These are phyloP conservation scores for Caenorhabditis panamensis DNA, from an alignment of 2,888 invertebrate genomes.

Conservation along the genomic window DNA sequence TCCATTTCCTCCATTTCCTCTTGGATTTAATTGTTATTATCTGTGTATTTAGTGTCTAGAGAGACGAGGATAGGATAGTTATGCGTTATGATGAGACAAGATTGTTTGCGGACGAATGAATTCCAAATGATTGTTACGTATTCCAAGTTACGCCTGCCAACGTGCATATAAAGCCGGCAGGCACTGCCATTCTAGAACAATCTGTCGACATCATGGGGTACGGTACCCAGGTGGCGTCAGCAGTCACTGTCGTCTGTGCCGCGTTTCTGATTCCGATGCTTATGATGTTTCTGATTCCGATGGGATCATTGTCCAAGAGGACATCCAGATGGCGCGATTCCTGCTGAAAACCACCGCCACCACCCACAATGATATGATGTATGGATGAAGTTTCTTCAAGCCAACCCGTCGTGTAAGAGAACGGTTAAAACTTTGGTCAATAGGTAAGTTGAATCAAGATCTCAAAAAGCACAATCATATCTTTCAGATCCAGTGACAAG, in stretches of 20 bases:
- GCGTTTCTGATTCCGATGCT: slow-evolving; percentile 51
- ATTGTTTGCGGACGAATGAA: slow-evolving; percentile 24
- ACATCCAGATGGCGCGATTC: too few relatives aligned
- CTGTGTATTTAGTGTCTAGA: slow-evolving; percentile 52
- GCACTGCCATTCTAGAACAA: neutral
- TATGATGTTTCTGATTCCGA: too few relatives aligned
- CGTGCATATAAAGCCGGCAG: slow-evolving; percentile 29
- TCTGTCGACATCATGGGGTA: slow-evolving; percentile 21
- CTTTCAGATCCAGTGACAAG: too few relatives aligned
- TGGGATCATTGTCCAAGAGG: too few relatives aligned
- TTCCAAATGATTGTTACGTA: slow-evolving; percentile 10
- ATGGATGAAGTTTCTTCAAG: too few relatives aligned
- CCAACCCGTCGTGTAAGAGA: too few relatives aligned
- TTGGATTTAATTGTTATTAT: slow-evolving; percentile 39
- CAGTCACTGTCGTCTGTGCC: slow-evolving; percentile 44
- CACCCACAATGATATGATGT: too few relatives aligned
- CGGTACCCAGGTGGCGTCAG: slow-evolving; percentile 45
- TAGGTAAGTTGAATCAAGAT: too few relatives aligned
- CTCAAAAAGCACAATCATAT: too few relatives aligned
- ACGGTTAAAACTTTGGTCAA: too few relatives aligned
- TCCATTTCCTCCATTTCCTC: neutral
- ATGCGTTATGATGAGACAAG: slow-evolving; percentile 32
- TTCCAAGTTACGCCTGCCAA: slow-evolving; percentile 13
- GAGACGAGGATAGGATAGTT: slow-evolving; percentile 10
- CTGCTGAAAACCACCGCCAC: too few relatives aligned